Conservation (phyloP, 2,797 vertebrate species). For the Paratrypauchen microcephalus region DNA sequence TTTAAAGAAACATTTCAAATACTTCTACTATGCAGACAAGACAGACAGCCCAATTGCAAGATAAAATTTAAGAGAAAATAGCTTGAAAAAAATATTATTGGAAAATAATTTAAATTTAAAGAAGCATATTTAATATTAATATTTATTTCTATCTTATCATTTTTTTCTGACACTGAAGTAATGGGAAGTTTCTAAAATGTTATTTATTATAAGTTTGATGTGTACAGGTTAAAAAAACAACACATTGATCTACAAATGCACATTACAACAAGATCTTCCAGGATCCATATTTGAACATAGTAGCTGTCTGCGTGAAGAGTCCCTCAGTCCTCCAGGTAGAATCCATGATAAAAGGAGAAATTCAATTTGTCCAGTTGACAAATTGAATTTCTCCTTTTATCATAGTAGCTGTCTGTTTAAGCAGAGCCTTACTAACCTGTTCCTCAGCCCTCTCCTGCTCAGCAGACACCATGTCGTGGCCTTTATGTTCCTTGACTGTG, state of each 20-base stretch:
- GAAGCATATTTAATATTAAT: too few species aligned
- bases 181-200: neutral
- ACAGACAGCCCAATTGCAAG: neutral
- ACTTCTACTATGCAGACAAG: neutral
- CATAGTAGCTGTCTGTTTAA: neutral
- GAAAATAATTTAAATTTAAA: too few species aligned
- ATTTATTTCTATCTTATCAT: neutral
- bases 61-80: neutral
- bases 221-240: neutral
- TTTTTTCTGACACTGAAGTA: neutral
- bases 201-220: neutral
- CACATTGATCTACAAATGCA: neutral
- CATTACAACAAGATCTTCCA: neutral
- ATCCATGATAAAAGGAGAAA: too few species aligned
- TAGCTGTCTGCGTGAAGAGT: too few species aligned
- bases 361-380: too few species aligned
- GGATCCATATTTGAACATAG: neutral
- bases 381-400: too few species aligned
- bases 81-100: neutral
- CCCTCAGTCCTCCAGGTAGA: too few species aligned
- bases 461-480: conserved; percentile 94
- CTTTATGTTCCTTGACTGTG: conserved; percentile 96
- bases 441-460: conserved; percentile 94
- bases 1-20: neutral
- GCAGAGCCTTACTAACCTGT: conserved; percentile 45